Base-by-base conservation (phyloP, 2,797 vertebrate species). In the Neoniphon sammara region DNA sequence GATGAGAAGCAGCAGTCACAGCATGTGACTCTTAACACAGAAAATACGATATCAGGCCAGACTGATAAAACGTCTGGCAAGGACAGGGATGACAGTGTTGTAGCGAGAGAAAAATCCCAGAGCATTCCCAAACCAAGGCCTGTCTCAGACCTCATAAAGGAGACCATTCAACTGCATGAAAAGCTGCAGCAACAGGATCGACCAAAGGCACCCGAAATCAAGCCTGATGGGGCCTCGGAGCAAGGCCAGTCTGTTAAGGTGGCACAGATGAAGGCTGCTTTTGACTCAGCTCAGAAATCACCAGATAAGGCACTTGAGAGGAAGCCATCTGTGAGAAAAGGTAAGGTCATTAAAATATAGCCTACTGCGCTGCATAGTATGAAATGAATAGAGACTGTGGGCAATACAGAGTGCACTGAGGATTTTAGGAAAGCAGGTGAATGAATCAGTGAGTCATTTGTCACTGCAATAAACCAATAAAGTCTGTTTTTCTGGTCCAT, bases 261-360 rank as follows among this genome's bases (percentile, higher is more conserved):
- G 71, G 92, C 94, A 7, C 91, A 94, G 87, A 95, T 95, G 90
- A 95, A 94, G 88, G 94, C 93, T 0, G 91, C 94, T 2, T 95
- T 95, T 25, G 94, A 95, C 76, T 73, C 75, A 0, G 77, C 88
- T 50, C 93, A 94, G 64, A 95, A 93, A 87, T 90, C 91, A 36
- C 77, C 88, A 1, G 94, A 94, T 49, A 95, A 85, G 81, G 60
- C 73, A 3, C 18, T 91, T 0, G 93, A 94, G 81, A 92, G 91
- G 84, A 94, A 95, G 77, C 84, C 91, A 11, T 94, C 94, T 15
- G 56, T 92, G 46, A 93, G 90, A 80, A 95, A 89, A 94, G 94
- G 94, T 94, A 93, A 91, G 91, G 44, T 2, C 21, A 15, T 63
- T 78, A 18, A 46, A 61, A 73, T 72, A 7, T 46, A 5, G 3